phyloP scores from a whole-genome alignment of 1,140 invertebrate species.

The Steinernema feltiae region DNA sequence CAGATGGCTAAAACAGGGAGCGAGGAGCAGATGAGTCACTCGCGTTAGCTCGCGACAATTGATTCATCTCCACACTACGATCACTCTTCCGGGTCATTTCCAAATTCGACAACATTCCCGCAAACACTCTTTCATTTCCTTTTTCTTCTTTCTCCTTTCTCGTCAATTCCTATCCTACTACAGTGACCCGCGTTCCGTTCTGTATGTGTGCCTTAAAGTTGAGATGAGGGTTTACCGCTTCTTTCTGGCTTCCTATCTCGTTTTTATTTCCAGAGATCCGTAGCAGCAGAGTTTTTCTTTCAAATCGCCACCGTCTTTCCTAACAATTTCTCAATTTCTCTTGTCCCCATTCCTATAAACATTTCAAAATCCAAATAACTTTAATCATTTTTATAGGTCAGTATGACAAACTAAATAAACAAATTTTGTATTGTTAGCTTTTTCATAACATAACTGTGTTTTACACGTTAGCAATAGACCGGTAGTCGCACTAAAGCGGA shows the following conservation, averaged over 20 bases:
- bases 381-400: background rate
- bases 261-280: background rate
- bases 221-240: too few relatives aligned
- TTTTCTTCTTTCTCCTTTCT: background rate
- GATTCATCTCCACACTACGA: background rate
- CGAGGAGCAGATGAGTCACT: too few relatives aligned
- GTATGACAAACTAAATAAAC: too few relatives aligned
- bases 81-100: background rate
- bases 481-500: too few relatives aligned
- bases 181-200: too few relatives aligned
- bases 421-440: too few relatives aligned
- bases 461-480: background rate
- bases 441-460: too few relatives aligned
- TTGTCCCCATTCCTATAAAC: too few relatives aligned
- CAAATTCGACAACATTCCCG: background rate
- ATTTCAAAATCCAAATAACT: background rate
- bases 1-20: too few relatives aligned
- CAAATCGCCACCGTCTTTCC: conserved; percentile 1
- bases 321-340: background rate
- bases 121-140: background rate
- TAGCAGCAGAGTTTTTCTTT: conserved; percentile 11
- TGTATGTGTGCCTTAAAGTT: too few relatives aligned
- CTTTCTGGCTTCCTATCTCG: background rate
- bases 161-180: too few relatives aligned
- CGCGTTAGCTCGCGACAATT: too few relatives aligned